phyloP scores from a whole-genome alignment of 2,797 vertebrate genomes.

The Podarcis lilfordi region DNA sequence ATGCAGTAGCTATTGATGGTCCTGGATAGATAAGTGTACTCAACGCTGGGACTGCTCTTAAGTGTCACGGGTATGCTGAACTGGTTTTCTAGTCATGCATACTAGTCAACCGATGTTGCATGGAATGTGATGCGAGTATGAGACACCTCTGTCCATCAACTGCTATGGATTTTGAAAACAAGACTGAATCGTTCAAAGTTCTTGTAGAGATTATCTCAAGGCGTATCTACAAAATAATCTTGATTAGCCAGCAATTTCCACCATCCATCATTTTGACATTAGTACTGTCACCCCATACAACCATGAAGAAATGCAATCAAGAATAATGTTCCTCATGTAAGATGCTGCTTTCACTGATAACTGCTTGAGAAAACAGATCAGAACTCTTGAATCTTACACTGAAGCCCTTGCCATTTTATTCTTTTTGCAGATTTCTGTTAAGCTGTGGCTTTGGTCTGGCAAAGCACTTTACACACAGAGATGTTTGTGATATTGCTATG shows the following conservation, averaged over 20 bases:
- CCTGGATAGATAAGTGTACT: not conserved
- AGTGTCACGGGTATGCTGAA: not conserved
- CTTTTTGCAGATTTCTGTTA: not conserved
- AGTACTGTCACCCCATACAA: not conserved
- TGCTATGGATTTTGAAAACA: not conserved
- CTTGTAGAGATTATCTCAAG: not conserved
- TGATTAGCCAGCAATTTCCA: not conserved
- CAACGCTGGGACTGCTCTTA: not conserved
- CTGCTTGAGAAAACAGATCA: not conserved
- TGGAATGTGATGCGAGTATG: not conserved
- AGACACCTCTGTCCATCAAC: not conserved
- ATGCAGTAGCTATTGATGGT: not conserved
- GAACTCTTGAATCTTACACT: not conserved
- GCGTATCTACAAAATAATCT: not conserved
- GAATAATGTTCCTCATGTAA: not conserved
- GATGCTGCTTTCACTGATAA: not conserved
- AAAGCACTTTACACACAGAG: not conserved
- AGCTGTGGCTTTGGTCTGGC: not conserved
- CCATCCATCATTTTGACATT: not conserved
- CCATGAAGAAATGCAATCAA: not conserved
- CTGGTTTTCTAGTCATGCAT: not conserved
- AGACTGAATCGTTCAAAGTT: not conserved
- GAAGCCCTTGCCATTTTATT: not conserved
- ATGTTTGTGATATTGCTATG: conserved; percentile 9
- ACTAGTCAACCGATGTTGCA: not conserved